Conservation (phyloP, 2,888 invertebrate species). For the Melangyna quadrimaculata region DNA sequence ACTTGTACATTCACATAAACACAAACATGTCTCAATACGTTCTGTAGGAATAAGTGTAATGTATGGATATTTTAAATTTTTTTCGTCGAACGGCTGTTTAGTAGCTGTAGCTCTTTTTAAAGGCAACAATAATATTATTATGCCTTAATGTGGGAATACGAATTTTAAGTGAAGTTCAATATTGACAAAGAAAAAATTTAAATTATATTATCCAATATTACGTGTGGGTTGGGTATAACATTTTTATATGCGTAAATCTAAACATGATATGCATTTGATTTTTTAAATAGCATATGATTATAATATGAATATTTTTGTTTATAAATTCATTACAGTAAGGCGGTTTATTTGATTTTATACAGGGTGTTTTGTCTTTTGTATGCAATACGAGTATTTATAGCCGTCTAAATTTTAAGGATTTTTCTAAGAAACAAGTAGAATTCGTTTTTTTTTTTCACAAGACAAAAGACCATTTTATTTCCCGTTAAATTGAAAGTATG, state of each 20-base stretch:
- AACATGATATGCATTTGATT: neutral
- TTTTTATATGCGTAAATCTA: neutral
- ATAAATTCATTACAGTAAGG: neutral
- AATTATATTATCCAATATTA: neutral
- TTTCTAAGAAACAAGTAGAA: too few relatives aligned
- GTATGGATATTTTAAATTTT: neutral
- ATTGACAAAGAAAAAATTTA: constrained; percentile 5
- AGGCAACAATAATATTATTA: neutral
- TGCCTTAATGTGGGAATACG: neutral
- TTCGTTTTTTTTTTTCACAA: too few relatives aligned
- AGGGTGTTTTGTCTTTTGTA: too few relatives aligned
- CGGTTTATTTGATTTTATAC: neutral
- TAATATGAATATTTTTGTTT: neutral
- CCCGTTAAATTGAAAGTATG: too few relatives aligned
- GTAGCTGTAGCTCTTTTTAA: neutral
- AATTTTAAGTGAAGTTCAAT: neutral
- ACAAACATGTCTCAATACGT: neutral
- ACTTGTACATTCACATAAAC: neutral
- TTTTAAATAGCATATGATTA: neutral
- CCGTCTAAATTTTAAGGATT: too few relatives aligned
- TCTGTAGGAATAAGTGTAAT: neutral
- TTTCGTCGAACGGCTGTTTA: too few relatives aligned
- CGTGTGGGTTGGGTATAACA: neutral
- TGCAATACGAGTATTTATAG: too few relatives aligned
- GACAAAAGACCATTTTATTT: too few relatives aligned